A percentile compares a stretch with the other conserved stretches of the same genome.
These are phyloP conservation scores for Sogatella furcifera DNA, from an alignment of 1,140 invertebrate species.

Conservation along the genomic window DNA sequence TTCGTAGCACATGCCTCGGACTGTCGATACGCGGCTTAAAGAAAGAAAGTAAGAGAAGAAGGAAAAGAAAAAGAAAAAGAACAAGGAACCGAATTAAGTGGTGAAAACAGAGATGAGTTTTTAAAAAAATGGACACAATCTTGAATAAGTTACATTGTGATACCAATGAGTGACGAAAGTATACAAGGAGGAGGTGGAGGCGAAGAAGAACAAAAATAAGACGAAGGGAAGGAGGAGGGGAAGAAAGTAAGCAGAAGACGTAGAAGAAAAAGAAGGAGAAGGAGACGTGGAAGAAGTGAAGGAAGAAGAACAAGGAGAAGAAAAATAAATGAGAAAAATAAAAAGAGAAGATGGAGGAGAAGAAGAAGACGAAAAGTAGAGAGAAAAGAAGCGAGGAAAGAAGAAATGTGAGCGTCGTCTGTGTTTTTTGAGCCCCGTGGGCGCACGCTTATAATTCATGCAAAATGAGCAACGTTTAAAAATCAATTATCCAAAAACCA, in stretches of 20 bases:
- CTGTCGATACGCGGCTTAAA: too few relatives aligned
- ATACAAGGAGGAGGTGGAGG: background rate
- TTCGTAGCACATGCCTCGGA: too few relatives aligned
- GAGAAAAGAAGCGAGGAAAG: background rate
- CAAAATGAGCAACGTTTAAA: slow-evolving; percentile 19
- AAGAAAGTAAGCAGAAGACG: slow-evolving; percentile 12
- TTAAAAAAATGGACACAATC: too few relatives aligned
- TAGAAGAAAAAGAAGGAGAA: slow-evolving; percentile 4
- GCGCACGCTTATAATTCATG: slow-evolving; percentile 17
- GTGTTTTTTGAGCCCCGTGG: background rate
- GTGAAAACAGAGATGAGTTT: too few relatives aligned
- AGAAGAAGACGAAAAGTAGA: background rate
- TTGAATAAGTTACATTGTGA: too few relatives aligned
- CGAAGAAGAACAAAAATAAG: background rate
- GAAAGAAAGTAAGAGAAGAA: too few relatives aligned
- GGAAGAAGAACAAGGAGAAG: slow-evolving; percentile 16
- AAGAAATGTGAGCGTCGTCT: background rate
- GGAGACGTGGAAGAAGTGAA: slow-evolving; percentile 18
- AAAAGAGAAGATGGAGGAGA: background rate
- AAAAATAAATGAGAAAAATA: background rate
- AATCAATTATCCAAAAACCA: slow-evolving; percentile 23
- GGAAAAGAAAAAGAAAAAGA: too few relatives aligned
- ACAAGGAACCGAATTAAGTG: too few relatives aligned
- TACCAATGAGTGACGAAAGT: background rate
- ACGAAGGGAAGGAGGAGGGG: background rate